Base-by-base conservation (phyloP, 2,888 invertebrate genomes). In the Meandrusa payeni region DNA sequence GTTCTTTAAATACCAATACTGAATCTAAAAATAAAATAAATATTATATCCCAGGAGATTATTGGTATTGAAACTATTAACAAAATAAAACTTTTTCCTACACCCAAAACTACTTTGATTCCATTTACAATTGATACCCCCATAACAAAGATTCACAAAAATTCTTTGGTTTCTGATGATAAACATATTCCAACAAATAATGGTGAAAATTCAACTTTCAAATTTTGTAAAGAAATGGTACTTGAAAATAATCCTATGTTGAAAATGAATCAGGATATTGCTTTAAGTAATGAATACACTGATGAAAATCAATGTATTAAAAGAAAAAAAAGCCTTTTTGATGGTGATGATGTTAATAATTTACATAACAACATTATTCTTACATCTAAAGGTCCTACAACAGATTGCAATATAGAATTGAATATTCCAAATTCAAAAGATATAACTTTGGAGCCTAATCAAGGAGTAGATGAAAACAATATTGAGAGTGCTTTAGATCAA, bases 381-480 rank as follows among this genome's bases (percentile, higher is more conserved):
- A 27, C 11, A 26, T 3, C 17, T 17, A 17, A 36, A 24, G 24
- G 2, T 1, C 26, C 4, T 15, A 15, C 15, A 15, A 15, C 2
- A 7, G 3, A 23, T 6, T 28, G n/a, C n/a, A 6, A 17, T 19
- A 11, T 11, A n/a, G 5, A 7, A 11, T 11, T 34, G 6, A 9
- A 11, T 11, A 3, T 1, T 9, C 4, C 12, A 22, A 12, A 22
- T 4, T 12, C 9, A 22, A 22, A n/a, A 12, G n/a, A 7, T 12
- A 4, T 22, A 7, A 11, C 11, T n/a, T 6, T 1, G 4, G n/a
- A n/a, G 2, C 22, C 5, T 53, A 67, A 71, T 43, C 76, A 79
- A 57, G 79, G 78, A 24, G 76, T 77, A 5, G 81, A 81, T 62
- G 78, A 78, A 51, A 23, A 3, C 23, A 13, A 22, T 23, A 5